A percentile compares a stretch with the other conserved stretches of the same genome.
These are phyloP conservation scores for Mus caroli DNA, from an alignment of 2,797 vertebrate genomes.

Conservation along the genomic window DNA sequence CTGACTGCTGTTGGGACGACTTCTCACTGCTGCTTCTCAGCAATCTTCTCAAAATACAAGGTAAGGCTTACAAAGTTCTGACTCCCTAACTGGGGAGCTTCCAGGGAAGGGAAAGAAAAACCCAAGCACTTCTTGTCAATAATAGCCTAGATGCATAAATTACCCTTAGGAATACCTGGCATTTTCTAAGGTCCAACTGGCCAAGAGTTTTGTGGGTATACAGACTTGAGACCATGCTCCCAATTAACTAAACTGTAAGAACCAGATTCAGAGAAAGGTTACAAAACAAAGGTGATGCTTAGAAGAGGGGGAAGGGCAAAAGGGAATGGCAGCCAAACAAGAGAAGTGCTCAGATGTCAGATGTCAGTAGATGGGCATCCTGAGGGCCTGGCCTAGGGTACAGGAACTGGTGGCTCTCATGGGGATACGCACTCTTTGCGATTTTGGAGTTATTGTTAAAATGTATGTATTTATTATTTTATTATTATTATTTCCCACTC, in stretches of 20 bases:
- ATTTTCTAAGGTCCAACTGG: conserved; percentile 56
- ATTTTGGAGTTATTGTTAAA: background rate
- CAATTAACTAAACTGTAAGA: conserved; percentile 51
- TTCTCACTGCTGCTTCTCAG: conserved; percentile 41
- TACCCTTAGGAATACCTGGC: conserved; percentile 7
- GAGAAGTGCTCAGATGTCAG: background rate
- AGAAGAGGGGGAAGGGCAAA: background rate
- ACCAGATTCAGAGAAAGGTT: conserved; percentile 33
- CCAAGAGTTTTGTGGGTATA: conserved; percentile 36
- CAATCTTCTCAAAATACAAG: conserved; percentile 48
- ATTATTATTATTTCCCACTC: background rate
- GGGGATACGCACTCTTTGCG: background rate
- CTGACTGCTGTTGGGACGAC: background rate
- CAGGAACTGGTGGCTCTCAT: background rate
- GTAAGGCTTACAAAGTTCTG: conserved; percentile 33
- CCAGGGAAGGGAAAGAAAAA: conserved; percentile 21
- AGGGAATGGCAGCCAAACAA: background rate
- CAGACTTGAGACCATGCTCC: conserved; percentile 46
- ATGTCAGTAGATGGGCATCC: background rate
- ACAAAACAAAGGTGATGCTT: background rate
- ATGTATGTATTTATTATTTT: background rate
- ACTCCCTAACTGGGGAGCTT: background rate
- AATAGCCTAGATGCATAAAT: conserved; percentile 21
- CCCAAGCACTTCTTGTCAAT: conserved; percentile 37
- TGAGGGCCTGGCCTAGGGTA: background rate